phyloP scores from a whole-genome alignment of 2,113 vertebrate genomes.

The Leptobrachium leishanense region DNA sequence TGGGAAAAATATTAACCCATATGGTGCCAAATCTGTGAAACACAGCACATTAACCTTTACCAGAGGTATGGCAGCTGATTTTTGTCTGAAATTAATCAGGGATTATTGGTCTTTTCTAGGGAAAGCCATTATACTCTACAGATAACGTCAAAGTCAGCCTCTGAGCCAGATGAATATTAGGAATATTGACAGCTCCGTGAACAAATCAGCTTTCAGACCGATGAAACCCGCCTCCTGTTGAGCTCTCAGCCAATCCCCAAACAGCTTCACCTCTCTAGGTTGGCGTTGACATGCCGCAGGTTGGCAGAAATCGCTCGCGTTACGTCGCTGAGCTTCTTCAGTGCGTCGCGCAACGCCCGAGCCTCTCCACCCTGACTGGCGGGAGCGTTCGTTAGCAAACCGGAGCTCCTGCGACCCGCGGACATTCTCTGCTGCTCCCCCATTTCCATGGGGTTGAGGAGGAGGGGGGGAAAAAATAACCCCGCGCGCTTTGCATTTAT shows the following conservation, averaged over 20 bases:
- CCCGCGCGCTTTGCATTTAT: neutral
- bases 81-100: too few relatives aligned
- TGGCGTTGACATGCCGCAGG: conserved; percentile 24
- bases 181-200: neutral
- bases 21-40: too few relatives aligned
- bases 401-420: conserved; percentile 7
- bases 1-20: too few relatives aligned
- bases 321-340: conserved; percentile 18
- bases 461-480: neutral
- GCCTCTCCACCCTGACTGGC: conserved; percentile 4
- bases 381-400: conserved; percentile 23
- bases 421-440: neutral
- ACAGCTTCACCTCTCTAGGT: conserved; percentile 36
- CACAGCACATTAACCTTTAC: too few relatives aligned
- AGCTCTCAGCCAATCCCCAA: too few relatives aligned
- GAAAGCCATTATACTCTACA: too few relatives aligned
- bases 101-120: too few relatives aligned
- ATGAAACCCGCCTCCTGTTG: neutral
- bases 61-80: too few relatives aligned
- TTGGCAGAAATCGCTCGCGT: conserved; percentile 34
- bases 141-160: too few relatives aligned
- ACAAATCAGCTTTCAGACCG: neutral
- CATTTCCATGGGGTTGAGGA: neutral
- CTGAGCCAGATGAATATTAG: too few relatives aligned
- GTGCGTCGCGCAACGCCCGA: conserved; percentile 7